Base-by-base conservation (phyloP, 2,113 vertebrate genomes). In the Eublepharis macularius region DNA sequence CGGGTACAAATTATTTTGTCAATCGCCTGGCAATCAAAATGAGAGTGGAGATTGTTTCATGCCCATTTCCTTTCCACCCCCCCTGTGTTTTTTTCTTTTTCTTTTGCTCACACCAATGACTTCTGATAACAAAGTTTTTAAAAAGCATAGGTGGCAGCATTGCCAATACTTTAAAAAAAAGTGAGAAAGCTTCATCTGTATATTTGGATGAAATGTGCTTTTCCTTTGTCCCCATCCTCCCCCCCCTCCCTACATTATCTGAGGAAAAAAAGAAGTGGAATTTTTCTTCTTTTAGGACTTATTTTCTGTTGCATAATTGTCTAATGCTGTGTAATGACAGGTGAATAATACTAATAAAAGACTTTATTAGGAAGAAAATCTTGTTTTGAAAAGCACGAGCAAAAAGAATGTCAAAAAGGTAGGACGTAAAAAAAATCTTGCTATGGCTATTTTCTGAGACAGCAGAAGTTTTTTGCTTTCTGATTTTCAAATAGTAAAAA, bases 1-100 rank as follows among this genome's bases (percentile, higher is more conserved):
- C 96, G 97, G 97, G 97, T 98, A 97, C 97, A 98, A 97, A 98
- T 98, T 98, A 98, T 98, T 99, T 98, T 98, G 98, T 99, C 98
- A 98, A 97, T 98, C 96, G 94, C 87, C 93, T 95, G 96, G 96
- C 97, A 97, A 95, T 96, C 96, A 97, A 96, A 97, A 94, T 86
- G 96, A 94, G 94, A 94, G 95, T 93, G 93, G 94, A 94, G 95
- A 96, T 70, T 94, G 92, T 86, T 95, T 91, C 90, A 88, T 93
- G 94, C 95, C 95, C 94, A 93, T 95, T 90, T 87, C 77, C 95
- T 94, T 92, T 89, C 91, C 84, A 84, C 87, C 32, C 34, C 14
- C 60, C 24, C 17, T 26, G 7, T 47, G 45, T 21, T 60, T 26
- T 51, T n/a, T 12, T 24, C 26, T 32, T n/a, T 45, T 1, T 9